Evolutionary conservation across 2,113 vertebrate species (phyloP), one percentile per base, ranked within the genome.

Genomic region (Ochotona princeps): DNA sequence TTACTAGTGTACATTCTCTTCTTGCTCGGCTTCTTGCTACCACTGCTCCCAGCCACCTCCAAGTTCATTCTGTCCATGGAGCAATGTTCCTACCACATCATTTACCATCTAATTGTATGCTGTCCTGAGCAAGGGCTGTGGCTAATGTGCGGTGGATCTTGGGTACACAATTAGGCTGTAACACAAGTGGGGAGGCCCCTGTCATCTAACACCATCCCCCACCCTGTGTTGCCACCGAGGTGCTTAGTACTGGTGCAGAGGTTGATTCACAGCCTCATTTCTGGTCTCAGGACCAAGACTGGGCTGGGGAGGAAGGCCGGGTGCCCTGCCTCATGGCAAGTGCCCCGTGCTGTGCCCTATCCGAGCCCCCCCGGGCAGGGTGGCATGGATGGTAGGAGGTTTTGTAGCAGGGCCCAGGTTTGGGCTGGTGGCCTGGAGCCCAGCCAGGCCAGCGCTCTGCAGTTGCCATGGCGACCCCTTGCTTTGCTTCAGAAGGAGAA

Each of bases 391-490:
- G 38, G 38, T 44, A 70, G 13, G 78, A 61, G 8, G 44, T 54
- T 69, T 70, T 49, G 72, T 12, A 28, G 47, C 66, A 84, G 74
- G 23, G 47, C 72, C 85, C 75, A 82, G 73, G 90, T 92, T 91
- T 78, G 80, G 67, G 91, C 65, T 23, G 35, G 66, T 90, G 92
- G 79, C 70, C 26, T 3, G 17, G 66, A 91, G 87, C 82, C 93
- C 82, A 83, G 28, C 26, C 32, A 65, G 86, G 73, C 83, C 47
- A 15, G 49, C 15, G 18, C 44, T 21, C 32, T 72, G 91, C 49
- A 49, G 95, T 96, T 96, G 90, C 94, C 81, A 94, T 95, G 87
- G 96, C 82, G 85, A 97, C 88, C 90, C 87, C 92, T 79, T 75
- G 44, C 61, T 91, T 85, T 79, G 35, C 78, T 81, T 90, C 12